Evolutionary conservation across 1,140 invertebrate species (phyloP), one percentile per base, ranked within the genome.

Genomic region (Neocloeon triangulifer): DNA sequence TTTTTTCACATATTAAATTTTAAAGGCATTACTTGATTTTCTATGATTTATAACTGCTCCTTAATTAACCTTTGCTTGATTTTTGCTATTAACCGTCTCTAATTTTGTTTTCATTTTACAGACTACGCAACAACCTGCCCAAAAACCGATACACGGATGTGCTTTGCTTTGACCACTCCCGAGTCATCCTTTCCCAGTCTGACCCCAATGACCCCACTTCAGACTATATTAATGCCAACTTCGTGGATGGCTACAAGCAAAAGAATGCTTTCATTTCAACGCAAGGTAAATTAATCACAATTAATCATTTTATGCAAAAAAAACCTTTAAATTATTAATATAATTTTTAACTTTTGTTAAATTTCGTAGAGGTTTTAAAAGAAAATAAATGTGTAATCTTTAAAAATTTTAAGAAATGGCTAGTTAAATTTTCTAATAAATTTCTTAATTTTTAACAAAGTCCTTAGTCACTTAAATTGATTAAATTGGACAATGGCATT

Each of bases 221-320:
- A 22, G 88, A 94, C 58, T 96, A 96, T 47, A 92, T 95, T 46
- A 94, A 97, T 61, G 91, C 88, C 18, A 96, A 96, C 63, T 96
- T 78, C 58, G 88, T 96, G 18, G 89, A 95, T 60, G 89, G 91
- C 3, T 97, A 95, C 55, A 86, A 86, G 51, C 88, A 95, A 51
- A 89, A 86, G 47, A 89, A 91, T 59, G 88, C 89, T 25, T 97
- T 91, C 53, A 96, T 97, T 49, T 94, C 79, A 39, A 94, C 89
- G 41, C 91, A 96, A 69, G 88, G 77, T 79, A 44, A 56, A 9
- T 15, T 9, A 8, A n/a, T 29, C 7, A 9, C 8, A 8, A 29
- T 29, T 9, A 9, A 29, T 29, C 9, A 7, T 9, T 23, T 8
- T 12, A 23, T 23, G 12, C 8, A 23, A 23, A 23, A 12, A 8